phyloP scores from a whole-genome alignment of 2,797 vertebrate species.

The Pelochelys cantorii region DNA sequence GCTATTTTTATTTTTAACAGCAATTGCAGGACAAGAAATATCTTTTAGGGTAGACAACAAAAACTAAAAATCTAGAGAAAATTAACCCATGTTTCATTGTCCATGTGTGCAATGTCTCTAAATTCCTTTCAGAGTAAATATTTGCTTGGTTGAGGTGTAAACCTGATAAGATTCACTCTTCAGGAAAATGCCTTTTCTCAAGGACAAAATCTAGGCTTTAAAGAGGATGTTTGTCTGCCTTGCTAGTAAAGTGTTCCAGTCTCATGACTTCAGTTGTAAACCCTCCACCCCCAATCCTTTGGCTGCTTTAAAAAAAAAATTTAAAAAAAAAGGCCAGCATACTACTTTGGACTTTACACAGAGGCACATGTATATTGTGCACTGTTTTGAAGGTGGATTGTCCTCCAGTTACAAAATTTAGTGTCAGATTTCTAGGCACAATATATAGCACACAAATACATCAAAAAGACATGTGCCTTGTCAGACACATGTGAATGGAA shows the following conservation, averaged over 20 bases:
- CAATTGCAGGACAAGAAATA: not conserved
- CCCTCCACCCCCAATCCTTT: too few species aligned
- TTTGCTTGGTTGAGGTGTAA: not conserved
- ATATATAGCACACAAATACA: not conserved
- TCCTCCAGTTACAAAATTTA: not conserved
- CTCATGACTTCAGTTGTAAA: not conserved
- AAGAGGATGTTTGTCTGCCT: not conserved
- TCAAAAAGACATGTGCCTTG: not conserved
- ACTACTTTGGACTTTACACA: not conserved
- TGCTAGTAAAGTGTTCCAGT: not conserved
- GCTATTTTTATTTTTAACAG: slow-evolving; percentile 23
- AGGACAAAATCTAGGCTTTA: not conserved
- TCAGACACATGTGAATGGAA: not conserved
- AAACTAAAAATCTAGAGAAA: not conserved
- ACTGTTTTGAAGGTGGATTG: not conserved
- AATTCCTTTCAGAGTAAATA: slow-evolving; percentile 30
- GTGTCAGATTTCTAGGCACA: not conserved
- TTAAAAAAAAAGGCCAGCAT: not conserved
- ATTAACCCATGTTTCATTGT: slow-evolving; percentile 22
- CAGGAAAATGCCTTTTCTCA: not conserved
- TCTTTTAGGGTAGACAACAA: not conserved
- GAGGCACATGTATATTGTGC: not conserved
- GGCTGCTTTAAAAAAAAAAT: not conserved
- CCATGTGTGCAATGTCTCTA: not conserved
- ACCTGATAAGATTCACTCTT: not conserved